These are phyloP conservation scores for Pollenia amentaria DNA, from an alignment of 2,888 invertebrate species.

Conservation along the genomic window DNA sequence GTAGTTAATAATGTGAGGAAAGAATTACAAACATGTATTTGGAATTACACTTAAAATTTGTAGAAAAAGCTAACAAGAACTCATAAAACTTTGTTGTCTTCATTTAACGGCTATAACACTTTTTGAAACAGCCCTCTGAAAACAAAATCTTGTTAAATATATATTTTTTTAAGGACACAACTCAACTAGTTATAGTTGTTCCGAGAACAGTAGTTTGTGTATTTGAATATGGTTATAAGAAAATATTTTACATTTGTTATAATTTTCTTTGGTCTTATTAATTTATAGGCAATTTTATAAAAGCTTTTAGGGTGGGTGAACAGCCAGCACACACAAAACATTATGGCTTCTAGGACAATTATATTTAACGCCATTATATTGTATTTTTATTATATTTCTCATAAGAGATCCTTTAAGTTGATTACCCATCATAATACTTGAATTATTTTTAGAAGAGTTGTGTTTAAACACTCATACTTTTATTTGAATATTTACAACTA, in stretches of 20 bases:
- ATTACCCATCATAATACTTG: slow-evolving; percentile 35
- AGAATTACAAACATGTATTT: slow-evolving; percentile 25
- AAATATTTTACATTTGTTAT: slow-evolving; percentile 56
- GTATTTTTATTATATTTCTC: slow-evolving; percentile 34
- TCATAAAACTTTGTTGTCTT: slow-evolving; percentile 70
- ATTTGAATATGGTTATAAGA: slow-evolving; percentile 2
- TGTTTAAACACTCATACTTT: background rate
- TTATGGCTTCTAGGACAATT: slow-evolving; percentile 71
- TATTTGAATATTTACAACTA: slow-evolving; percentile 52
- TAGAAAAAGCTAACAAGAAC: slow-evolving; percentile 7
- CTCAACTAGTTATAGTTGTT: background rate
- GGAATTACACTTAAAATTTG: slow-evolving; percentile 31
- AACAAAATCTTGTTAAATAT: background rate
- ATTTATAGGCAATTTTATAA: slow-evolving; percentile 46
- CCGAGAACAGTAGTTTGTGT: background rate
- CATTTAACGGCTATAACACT: slow-evolving; percentile 55
- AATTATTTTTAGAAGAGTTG: background rate
- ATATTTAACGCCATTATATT: slow-evolving; percentile 71
- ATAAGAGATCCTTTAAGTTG: slow-evolving; percentile 17
- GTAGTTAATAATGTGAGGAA: slow-evolving; percentile 65
- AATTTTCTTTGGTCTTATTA: slow-evolving; percentile 48
- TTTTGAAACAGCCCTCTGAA: background rate
- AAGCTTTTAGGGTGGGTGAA: slow-evolving; percentile 14
- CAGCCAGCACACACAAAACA: background rate
- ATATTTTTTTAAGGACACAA: background rate